Conservation (phyloP, 2,797 vertebrate genomes). For the Falco concolor region DNA sequence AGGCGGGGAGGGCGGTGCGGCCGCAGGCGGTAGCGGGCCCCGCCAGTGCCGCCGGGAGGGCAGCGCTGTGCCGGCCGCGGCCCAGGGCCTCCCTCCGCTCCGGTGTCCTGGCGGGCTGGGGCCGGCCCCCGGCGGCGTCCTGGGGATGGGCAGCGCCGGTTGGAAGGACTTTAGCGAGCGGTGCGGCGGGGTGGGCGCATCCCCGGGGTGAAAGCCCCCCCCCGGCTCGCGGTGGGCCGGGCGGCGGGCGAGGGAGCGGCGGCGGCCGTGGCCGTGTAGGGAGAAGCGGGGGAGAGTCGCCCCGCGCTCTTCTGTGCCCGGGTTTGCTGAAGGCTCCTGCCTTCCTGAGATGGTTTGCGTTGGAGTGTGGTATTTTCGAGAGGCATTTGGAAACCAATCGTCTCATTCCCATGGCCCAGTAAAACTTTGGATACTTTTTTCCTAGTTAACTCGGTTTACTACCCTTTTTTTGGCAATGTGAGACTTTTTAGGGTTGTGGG, state of each 20-base stretch:
- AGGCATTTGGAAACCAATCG: accelerated
- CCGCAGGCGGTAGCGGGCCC: neutral
- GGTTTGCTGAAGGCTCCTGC: no score
- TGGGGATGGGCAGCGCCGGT: neutral
- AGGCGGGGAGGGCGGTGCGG: no score
- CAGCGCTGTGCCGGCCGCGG: no score
- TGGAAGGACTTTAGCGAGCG: no score
- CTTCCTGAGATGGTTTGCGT: accelerated
- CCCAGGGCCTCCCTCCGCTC: no score
- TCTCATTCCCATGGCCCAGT: accelerated
- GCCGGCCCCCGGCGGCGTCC: neutral
- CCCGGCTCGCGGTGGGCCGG: no score
- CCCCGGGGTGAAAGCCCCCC: no score
- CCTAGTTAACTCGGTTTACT: neutral
- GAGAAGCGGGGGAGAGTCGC: neutral
- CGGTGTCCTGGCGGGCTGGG: neutral
- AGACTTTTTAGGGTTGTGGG: accelerated
- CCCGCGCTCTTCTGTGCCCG: no score
- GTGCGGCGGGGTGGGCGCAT: neutral
- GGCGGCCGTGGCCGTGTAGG: accelerated
- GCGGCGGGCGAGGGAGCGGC: neutral
- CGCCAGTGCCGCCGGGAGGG: no score
- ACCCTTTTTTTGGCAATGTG: accelerated
- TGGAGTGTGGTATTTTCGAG: accelerated
- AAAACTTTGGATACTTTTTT: neutral